phyloP scores from a whole-genome alignment of 2,113 vertebrate genomes.

The Scartelaos histophorus region DNA sequence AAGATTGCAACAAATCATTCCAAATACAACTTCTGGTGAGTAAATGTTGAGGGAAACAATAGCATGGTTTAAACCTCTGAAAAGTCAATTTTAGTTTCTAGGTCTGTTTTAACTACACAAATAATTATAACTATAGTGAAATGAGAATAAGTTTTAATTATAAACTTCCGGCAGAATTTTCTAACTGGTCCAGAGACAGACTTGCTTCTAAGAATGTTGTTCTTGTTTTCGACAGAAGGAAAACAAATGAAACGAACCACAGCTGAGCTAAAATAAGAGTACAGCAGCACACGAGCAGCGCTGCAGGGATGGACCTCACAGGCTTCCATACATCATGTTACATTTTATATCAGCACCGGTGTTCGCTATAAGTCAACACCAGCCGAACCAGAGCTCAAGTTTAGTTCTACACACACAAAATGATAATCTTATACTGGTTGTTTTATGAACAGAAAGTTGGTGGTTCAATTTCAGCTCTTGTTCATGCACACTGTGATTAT shows the following conservation, averaged over 20 bases:
- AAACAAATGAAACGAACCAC: not conserved
- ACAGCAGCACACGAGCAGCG: not conserved
- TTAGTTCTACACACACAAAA: not conserved
- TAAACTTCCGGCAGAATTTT: too few species aligned
- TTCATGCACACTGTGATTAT: not conserved
- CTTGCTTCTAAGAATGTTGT: not conserved
- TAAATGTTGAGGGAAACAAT: too few species aligned
- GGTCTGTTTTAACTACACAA: too few species aligned
- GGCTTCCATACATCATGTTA: constrained; percentile 2
- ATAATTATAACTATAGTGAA: too few species aligned
- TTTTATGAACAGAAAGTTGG: not conserved
- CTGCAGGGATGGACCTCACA: not conserved
- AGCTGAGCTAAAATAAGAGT: constrained; percentile 4
- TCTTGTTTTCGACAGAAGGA: not conserved
- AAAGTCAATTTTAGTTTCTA: too few species aligned
- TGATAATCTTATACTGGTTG: not conserved
- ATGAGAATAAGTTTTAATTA: not conserved
- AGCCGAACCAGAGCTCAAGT: not conserved
- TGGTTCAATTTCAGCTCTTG: not conserved
- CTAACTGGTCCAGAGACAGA: too few species aligned
- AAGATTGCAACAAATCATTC: too few species aligned
- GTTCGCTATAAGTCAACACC: not conserved
- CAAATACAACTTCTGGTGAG: too few species aligned
- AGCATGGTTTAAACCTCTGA: too few species aligned
- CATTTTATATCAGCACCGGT: not conserved